phyloP scores from a whole-genome alignment of 1,140 invertebrate genomes.

The Telenomus remus region DNA sequence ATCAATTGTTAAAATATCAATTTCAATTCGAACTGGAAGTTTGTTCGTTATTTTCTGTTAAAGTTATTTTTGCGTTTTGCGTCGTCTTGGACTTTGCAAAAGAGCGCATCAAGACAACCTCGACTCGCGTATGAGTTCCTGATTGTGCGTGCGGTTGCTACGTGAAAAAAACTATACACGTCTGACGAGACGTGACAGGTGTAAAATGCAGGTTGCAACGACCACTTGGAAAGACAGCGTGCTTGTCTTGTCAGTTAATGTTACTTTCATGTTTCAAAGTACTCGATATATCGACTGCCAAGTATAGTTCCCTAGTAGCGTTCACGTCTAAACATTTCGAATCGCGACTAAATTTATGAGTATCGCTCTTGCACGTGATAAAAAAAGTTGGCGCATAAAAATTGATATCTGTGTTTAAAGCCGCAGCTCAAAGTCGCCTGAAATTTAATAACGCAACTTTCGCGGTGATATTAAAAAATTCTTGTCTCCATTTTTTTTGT shows the following conservation, averaged over 20 bases:
- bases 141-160: conserved; percentile 64
- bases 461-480: too few species aligned
- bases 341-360: conserved; percentile 36
- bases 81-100: too few species aligned
- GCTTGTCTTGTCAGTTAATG: too few species aligned
- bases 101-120: conserved; percentile 19
- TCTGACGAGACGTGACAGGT: conserved; percentile 53
- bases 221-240: conserved; percentile 9
- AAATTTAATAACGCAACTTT: too few species aligned
- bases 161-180: conserved; percentile 64
- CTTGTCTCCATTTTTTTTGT: too few species aligned
- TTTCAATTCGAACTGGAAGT: too few species aligned
- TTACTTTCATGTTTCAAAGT: too few species aligned
- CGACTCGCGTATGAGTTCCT: conserved; percentile 60
- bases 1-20: too few species aligned
- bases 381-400: conserved; percentile 1
- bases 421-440: too few species aligned
- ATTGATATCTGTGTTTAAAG: too few species aligned
- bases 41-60: too few species aligned
- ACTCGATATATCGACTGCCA: not conserved
- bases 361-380: conserved; percentile 3
- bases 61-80: too few species aligned
- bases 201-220: conserved; percentile 28
- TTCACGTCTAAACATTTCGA: conserved; percentile 37
- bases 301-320: conserved; percentile 29